A percentile compares a stretch with the other conserved stretches of the same genome.
These are phyloP conservation scores for Heliconius eleuchia DNA, from an alignment of 1,140 invertebrate genomes.

Conservation along the genomic window DNA sequence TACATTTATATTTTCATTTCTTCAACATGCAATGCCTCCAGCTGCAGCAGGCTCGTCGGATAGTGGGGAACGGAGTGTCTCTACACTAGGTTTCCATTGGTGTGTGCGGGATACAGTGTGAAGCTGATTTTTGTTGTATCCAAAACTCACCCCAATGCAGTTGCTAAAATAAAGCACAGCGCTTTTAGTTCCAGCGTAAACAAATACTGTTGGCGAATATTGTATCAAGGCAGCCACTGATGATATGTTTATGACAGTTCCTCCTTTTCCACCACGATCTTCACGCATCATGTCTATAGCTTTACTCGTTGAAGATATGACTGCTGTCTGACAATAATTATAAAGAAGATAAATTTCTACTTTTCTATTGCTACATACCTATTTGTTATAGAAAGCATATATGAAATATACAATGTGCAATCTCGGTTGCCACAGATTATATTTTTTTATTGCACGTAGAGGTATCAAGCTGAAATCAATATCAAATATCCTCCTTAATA, in stretches of 20 bases:
- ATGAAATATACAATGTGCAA: too few species aligned
- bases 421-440: too few species aligned
- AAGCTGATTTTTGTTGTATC: background rate
- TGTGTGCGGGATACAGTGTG: too few species aligned
- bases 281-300: slow-evolving; percentile 81
- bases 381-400: background rate
- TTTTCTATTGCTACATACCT: background rate
- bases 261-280: slow-evolving; percentile 81
- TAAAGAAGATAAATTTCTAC: background rate
- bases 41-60: too few species aligned
- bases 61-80: too few species aligned
- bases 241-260: slow-evolving; percentile 85
- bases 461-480: too few species aligned
- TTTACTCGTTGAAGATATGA: slow-evolving; percentile 55
- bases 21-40: too few species aligned
- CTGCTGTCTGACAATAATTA: slow-evolving; percentile 46
- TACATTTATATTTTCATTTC: too few species aligned
- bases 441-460: too few species aligned
- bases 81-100: too few species aligned
- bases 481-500: too few species aligned
- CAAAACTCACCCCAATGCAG: slow-evolving; percentile 41
- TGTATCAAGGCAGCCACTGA: slow-evolving; percentile 79
- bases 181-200: slow-evolving; percentile 33
- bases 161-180: slow-evolving; percentile 45
- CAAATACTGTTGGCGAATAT: slow-evolving; percentile 8